Base-by-base conservation (phyloP, 1,140 invertebrate species). In the Trichoplusia ni region DNA sequence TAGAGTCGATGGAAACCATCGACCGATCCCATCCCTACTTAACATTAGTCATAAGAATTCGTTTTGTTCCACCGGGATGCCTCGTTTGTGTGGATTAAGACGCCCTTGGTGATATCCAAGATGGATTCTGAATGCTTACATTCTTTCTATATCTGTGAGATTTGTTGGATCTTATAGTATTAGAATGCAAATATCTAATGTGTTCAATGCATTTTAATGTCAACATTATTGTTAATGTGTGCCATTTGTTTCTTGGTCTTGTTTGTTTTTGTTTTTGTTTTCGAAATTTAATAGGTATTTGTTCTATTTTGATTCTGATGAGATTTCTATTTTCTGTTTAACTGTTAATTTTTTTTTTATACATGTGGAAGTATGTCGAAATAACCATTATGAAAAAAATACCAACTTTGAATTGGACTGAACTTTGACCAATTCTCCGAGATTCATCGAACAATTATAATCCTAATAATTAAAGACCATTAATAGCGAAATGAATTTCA, bases 11-110 rank as follows among this genome's bases (percentile, higher is more conserved):
- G n/a, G n/a, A n/a, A n/a, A n/a, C n/a, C n/a, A 49, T 49, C 46
- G 46, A 31, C 13, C 18, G 8, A 8, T 29, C 46, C 13, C 51
- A 27, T 56, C 51, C n/a, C 51, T 56, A 29, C 2, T 13, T 4
- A 14, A 70, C 70, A 77, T 83, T 78, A 78, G 65, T 83, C 78
- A 81, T 75, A 53, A 54, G 51, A 54, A 73, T 77, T 79, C 59
- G 67, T 82, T 79, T 82, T 82, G 69, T 81, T 81, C 73, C 58
- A 67, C 51, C 44, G 42, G 71, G 62, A 77, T 51, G 65, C 46
- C 63, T 75, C 77, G 67, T 79, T 76, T 71, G 67, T 65, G 60
- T 25, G 71, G 71, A 79, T 78, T 75, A 80, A 73, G 64, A 67
- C 49, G 67, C 51, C 67, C 64, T 66, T 64, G 46, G 64, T 38